Conservation (phyloP, 2,113 vertebrate species). For the Lichenostomus cassidix region DNA sequence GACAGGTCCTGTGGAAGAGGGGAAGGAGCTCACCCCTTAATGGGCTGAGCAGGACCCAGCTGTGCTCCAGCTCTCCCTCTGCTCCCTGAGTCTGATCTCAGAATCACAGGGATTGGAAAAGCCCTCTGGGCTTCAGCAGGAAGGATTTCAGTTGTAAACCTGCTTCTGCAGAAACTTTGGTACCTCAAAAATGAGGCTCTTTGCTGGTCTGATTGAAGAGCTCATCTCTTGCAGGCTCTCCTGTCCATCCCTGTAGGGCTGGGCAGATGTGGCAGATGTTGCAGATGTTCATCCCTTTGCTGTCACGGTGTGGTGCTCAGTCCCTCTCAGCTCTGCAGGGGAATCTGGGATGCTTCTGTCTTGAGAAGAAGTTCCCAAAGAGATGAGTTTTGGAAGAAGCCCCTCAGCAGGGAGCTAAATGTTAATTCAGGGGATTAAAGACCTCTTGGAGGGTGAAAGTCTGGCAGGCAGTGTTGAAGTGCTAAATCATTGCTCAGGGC, state of each 20-base stretch:
- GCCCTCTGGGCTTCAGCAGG: background rate
- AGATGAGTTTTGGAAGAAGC: background rate
- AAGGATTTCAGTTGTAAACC: background rate
- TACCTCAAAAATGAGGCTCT: background rate
- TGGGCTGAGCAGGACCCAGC: background rate
- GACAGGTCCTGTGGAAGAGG: background rate
- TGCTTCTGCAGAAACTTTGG: background rate
- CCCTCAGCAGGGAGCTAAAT: background rate
- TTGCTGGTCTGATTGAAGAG: background rate
- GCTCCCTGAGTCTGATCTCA: background rate
- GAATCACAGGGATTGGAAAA: background rate
- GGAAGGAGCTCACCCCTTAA: background rate
- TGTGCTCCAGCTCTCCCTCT: background rate
- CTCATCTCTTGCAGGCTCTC: background rate
- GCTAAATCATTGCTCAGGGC: background rate
- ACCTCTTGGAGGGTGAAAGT: background rate
- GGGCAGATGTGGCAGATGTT: background rate
- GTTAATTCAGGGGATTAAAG: background rate
- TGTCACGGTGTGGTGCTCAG: rapidly evolving
- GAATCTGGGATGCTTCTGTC: background rate
- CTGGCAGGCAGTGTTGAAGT: background rate
- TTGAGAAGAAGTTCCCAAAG: background rate
- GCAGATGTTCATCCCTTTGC: background rate
- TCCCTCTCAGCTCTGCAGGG: background rate
- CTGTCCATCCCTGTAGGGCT: background rate